A percentile compares a stretch with the other conserved stretches of the same genome.
These are phyloP conservation scores for Drosophila mettleri DNA, from an alignment of 2,888 invertebrate species.

Conservation along the genomic window DNA sequence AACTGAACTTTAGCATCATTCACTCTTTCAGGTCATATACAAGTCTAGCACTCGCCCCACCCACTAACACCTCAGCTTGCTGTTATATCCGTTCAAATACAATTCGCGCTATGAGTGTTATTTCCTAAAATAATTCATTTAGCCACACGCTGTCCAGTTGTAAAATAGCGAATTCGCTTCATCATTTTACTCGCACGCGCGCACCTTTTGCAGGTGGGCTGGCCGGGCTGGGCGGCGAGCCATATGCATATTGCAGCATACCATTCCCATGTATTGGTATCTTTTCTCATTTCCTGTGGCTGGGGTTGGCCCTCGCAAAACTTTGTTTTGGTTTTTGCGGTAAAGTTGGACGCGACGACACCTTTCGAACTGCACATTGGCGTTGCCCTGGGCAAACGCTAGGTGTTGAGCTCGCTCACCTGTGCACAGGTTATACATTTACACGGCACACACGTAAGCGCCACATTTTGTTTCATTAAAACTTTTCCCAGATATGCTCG, in stretches of 20 bases:
- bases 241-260: conserved; percentile 21
- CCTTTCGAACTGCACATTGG: conserved; percentile 37
- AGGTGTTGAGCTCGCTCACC: conserved; percentile 2
- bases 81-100: conserved; percentile 10
- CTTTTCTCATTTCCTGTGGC: conserved; percentile 72
- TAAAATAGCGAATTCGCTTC: conserved; percentile 52
- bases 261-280: conserved; percentile 30
- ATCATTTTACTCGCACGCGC: conserved; percentile 53
- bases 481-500: conserved; percentile 63
- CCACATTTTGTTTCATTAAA: conserved; percentile 77
- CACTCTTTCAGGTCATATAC: neutral
- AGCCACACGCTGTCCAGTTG: conserved; percentile 1
- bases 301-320: conserved; percentile 46
- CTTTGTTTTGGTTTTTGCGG: conserved; percentile 62
- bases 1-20: neutral
- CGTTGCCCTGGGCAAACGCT: conserved; percentile 34
- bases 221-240: neutral
- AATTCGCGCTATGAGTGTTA: conserved; percentile 27
- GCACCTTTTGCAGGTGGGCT: neutral
- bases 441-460: conserved; percentile 18
- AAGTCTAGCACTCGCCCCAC: neutral
- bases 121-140: conserved; percentile 25
- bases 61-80: neutral
- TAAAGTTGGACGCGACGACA: conserved; percentile 66
- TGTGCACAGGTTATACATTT: conserved; percentile 20